Percentiles rank a stretch among this genome's conserved stretches.
These are phyloP conservation scores for Bambusicola thoracicus DNA, from an alignment of 2,113 vertebrate genomes.

Conservation along the genomic window DNA sequence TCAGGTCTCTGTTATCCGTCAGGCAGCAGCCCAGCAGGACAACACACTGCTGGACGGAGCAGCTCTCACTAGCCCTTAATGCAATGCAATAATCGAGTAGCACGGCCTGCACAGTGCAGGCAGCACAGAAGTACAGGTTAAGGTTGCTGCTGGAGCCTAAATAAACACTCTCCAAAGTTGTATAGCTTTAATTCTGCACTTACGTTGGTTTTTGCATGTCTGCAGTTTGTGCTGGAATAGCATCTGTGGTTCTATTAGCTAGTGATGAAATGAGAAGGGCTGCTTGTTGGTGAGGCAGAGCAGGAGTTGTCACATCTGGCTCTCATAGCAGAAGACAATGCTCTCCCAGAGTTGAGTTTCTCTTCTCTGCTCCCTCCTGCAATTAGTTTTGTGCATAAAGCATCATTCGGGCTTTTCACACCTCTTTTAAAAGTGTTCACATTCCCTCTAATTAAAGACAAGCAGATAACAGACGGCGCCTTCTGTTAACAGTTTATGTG, in stretches of 20 bases:
- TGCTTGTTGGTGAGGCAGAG: not conserved
- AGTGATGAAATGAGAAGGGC: not conserved
- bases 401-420: not conserved
- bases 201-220: not conserved
- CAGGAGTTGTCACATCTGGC: not conserved
- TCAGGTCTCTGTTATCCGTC: not conserved
- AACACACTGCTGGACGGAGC: not conserved
- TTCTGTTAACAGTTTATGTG: not conserved
- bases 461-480: not conserved
- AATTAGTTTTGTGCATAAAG: not conserved
- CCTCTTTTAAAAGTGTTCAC: not conserved
- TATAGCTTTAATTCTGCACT: not conserved
- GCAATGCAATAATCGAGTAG: not conserved
- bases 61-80: not conserved
- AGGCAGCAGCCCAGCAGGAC: not conserved
- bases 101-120: rapidly evolving
- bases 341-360: not conserved
- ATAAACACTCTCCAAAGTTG: not conserved
- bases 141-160: not conserved
- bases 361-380: not conserved
- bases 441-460: not conserved
- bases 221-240: not conserved
- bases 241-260: not conserved
- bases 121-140: not conserved
- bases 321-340: rapidly evolving